Percentiles rank a stretch among this genome's conserved stretches.
These are phyloP conservation scores for Staurois parvus DNA, from an alignment of 2,797 vertebrate genomes.

Conservation along the genomic window DNA sequence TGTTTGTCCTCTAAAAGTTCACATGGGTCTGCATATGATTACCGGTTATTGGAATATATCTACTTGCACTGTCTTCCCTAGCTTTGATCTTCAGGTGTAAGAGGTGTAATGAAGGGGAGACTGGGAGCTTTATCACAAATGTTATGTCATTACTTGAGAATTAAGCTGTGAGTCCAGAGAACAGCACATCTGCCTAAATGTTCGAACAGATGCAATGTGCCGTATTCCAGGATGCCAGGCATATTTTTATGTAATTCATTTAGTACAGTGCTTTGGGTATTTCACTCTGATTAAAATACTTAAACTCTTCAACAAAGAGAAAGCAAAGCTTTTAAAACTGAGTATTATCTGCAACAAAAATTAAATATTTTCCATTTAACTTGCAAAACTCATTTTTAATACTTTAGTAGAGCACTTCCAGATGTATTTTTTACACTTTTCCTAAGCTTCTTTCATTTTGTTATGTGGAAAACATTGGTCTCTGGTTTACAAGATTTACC, in stretches of 20 bases:
- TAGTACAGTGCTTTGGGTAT: not conserved
- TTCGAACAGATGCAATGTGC: slow-evolving; percentile 35
- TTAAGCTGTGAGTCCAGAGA: not conserved
- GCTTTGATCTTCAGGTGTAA: not conserved
- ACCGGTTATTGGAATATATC: no score
- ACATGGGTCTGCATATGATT: no score
- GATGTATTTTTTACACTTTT: not conserved
- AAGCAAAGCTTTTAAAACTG: not conserved
- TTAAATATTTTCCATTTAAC: not conserved
- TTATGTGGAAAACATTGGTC: no score
- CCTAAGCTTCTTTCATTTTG: no score
- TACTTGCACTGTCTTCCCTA: no score
- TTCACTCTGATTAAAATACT: not conserved
- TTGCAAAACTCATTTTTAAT: not conserved
- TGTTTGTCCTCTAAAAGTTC: no score
- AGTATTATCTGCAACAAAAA: not conserved
- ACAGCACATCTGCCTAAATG: slow-evolving; percentile 15
- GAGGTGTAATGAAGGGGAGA: not conserved
- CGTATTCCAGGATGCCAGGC: not conserved
- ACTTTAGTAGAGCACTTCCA: not conserved
- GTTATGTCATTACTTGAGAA: not conserved
- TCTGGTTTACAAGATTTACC: no score
- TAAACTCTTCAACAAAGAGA: not conserved
- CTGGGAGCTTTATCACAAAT: not conserved
- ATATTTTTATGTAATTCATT: slow-evolving; percentile 3